Base-by-base conservation (phyloP, 2,888 invertebrate species). In the Cephus spinipes region DNA sequence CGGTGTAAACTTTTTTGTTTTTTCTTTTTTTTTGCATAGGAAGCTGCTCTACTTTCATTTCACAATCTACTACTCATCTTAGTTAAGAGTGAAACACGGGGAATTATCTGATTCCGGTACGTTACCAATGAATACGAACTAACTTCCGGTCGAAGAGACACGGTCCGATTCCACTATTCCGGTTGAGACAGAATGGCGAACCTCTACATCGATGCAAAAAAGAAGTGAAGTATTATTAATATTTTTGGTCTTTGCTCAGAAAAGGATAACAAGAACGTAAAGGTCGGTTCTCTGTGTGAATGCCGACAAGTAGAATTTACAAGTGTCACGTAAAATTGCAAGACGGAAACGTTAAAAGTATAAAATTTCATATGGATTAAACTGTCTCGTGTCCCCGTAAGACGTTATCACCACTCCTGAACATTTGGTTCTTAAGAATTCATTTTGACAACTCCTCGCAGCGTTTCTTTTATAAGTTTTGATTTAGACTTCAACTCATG, bases 401-500 rank as follows among this genome's bases (percentile, higher is more conserved):
- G 30, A 71, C 12, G 30, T 11, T 11, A 30, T 33, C 31, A 11
- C 30, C 30, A 71, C 71, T 3, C 11, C 33, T 23, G 55, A 9
- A 55, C 23, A 9, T 23, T 55, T 55, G 2, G 55, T 55, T 55
- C 55, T 6, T 55, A 9, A 9, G 9, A 55, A 55, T 55, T 23
- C 9, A 55, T 55, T 55, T 55, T 23, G 55, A 2, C 40, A 55
- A 23, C 23, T 55, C 4, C 40, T 40, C 23, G 2, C 55, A 55
- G 9, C 55, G 55, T 55, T 23, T 6, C 40, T 23, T 15, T 6
- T 1, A 55, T 6, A 55, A 55, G 23, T 23, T 55, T 71, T 71
- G 71, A 71, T 71, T 30, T 71, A 4, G 71, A 32, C 71, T 76
- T 69, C 69, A 91, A 86, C 87, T 89, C 90, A 91, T 91, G 80